Conservation (phyloP, 2,888 invertebrate species). For the Stratiomys singularior region DNA sequence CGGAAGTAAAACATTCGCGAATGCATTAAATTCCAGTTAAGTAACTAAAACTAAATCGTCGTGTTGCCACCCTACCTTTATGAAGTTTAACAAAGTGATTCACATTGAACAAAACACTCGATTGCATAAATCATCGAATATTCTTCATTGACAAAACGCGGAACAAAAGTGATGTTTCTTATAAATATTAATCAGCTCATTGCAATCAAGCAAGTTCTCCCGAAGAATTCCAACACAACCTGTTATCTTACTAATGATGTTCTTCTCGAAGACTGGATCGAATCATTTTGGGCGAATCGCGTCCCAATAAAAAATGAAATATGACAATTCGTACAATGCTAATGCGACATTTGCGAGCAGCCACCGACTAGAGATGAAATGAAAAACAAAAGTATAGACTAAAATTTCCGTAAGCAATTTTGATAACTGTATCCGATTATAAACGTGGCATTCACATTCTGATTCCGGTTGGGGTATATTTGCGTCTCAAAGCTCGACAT, state of each 20-base stretch:
- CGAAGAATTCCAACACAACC: neutral
- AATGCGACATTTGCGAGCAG: conserved; percentile 12
- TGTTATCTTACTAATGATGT: neutral
- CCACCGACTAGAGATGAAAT: neutral
- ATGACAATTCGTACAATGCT: conserved; percentile 4
- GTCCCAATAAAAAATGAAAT: neutral
- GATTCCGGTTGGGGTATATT: conserved; percentile 2
- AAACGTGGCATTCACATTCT: conserved; percentile 8
- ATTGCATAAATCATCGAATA: too few relatives aligned
- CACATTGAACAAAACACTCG: too few relatives aligned
- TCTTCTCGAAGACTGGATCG: neutral
- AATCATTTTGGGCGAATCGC: neutral
- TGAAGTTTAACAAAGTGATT: too few relatives aligned
- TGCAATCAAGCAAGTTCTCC: neutral
- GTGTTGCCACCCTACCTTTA: too few relatives aligned
- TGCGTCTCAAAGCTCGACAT: neutral
- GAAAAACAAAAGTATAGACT: neutral
- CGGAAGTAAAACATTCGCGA: too few relatives aligned
- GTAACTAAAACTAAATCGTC: too few relatives aligned
- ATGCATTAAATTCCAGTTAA: too few relatives aligned
- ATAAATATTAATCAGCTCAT: neutral
- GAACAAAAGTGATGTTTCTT: neutral
- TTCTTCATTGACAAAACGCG: too few relatives aligned
- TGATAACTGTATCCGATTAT: conserved; percentile 16
- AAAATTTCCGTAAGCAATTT: neutral